Base-by-base conservation (phyloP, 2,888 invertebrate species). In the Parascotia fuliginaria region DNA sequence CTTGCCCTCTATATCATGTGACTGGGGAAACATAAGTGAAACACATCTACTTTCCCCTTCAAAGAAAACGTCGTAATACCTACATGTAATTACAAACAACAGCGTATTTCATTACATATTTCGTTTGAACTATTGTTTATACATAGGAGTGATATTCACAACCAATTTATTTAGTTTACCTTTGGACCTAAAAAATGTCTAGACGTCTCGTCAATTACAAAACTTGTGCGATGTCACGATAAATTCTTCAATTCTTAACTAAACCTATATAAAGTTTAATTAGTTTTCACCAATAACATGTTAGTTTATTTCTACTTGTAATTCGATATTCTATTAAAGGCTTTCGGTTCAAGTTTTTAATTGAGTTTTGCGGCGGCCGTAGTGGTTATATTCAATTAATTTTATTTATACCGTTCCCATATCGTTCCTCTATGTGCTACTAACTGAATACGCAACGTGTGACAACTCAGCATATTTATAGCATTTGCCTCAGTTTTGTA, bases 361-460 rank as follows among this genome's bases (percentile, higher is more conserved):
- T 67, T 49, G 61, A 67, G 36, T 66, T n/a, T 67, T 46, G 50
- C 29, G 44, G 47, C 48, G 52, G 24, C 49, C 36, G 47, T 53
- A 54, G 49, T 59, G 48, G 40, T 33, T 56, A 33, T 55, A 59
- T 67, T 55, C 36, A 46, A 56, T 66, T 54, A 34, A 29, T 42
- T 60, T 55, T 52, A 49, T 56, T 46, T 52, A 15, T 42, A 42
- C 47, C 33, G 37, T 12, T 22, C 29, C 28, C 40, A 53, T 51
- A 49, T 37, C 16, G 41, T 16, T 51, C 7, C 14, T 11, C 19
- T 40, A 5, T 33, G 28, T 38, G 14, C 24, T 5, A 13, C 14
- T 14, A 19, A 45, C 24, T n/a, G 46, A 55, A 42, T 46, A 32
- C 24, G 34, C 39, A 34, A 32, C 6, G 15, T 42, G 19, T 42